Base-by-base conservation (phyloP, 2,888 invertebrate species). In the Leptopilina myrica region DNA sequence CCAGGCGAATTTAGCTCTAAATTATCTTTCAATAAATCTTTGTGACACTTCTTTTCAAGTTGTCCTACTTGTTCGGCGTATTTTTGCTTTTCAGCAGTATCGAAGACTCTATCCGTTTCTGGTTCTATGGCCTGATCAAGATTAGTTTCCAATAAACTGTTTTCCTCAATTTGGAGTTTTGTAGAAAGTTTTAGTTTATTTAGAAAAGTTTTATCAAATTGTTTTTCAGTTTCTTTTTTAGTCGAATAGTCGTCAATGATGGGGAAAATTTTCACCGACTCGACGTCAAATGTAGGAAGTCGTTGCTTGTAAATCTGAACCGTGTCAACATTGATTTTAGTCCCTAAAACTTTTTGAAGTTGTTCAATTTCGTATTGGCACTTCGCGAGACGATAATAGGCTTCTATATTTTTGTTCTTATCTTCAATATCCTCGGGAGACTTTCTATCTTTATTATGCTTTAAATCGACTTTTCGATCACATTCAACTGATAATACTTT, bases 31-130 rank as follows among this genome's bases (percentile, higher is more conserved):
- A 91, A 81, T 79, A 89, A 90, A 77, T 89, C 89, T 2, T 89
- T 90, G n/a, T 90, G 90, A 90, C 90, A 91, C 76, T 90, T 80
- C 64, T 88, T 90, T 83, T 90, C 90, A 9, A 91, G 83, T 77
- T 90, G 90, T 3, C 85, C 85, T 14, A 91, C 90, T 65, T 88
- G 88, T 78, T 85, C 85, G 66, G 89, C 86, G 81, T 90, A 90
- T 20, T 83, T 83, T 0, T 87, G 88, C 53, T 79, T 86, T 12
- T 80, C 76, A 40, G 66, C 8, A 76, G 53, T 76, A 46, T 20
- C 64, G 26, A 59, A 15, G n/a, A 15, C 15, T 64, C 12, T 15
- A 53, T 40, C 40, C 66, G 69, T 76, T 6, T 87, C 87, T 1
- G 62, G 64, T n/a, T 86, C 87, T 14, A 85, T 85, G n/a, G 64